Base-by-base conservation (phyloP, 2,888 invertebrate species). In the Ecdyonurus torrentis region DNA sequence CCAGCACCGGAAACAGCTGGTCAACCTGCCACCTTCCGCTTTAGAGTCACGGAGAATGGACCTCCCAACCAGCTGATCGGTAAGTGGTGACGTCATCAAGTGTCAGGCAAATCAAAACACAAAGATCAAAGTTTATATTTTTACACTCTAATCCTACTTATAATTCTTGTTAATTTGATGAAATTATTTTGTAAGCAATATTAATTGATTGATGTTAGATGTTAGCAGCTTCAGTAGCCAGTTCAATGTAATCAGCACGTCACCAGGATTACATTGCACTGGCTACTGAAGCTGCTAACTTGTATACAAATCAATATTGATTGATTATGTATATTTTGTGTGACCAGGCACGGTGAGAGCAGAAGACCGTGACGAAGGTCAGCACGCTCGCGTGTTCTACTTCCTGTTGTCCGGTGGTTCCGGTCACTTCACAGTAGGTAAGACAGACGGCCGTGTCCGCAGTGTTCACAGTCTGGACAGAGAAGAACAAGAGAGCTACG, bases 361-460 rank as follows among this genome's bases (percentile, higher is more conserved):
- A 0, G 78, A 82, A 5, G 89, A 89, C 71, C 81, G 82, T 65
- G 91, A 91, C 68, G 85, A 87, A 64, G 91, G 89, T 1, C 85
- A 86, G 61, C 86, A 89, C 69, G 88, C 89, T 0, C 85, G 83
- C 69, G 85, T 93, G 2, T 93, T 86, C 74, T 93, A 93, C 72
- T 91, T 91, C 71, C 80, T 92, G 63, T 73, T 90, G 62, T 79
- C 74, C 65, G 91, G 89, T 1, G 91, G 91, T 72, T 85, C 86
- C 64, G 81, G 83, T 0, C 82, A 83, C 0, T 94, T 95, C 72
- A 82, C 82, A 61, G 79, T 95, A 15, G 89, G 92, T 72, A 84
- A 87, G 70, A 83, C 83, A 0, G 86, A 86, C 37, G 95, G 95
- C 0, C 83, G 84, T 67, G 81, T 95, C 62, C 85, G 83, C 68